Percentiles rank a stretch among this genome's conserved stretches.
Evolutionary conservation across 2,797 vertebrate genomes (phyloP).

Genomic region (Otus scops): DNA sequence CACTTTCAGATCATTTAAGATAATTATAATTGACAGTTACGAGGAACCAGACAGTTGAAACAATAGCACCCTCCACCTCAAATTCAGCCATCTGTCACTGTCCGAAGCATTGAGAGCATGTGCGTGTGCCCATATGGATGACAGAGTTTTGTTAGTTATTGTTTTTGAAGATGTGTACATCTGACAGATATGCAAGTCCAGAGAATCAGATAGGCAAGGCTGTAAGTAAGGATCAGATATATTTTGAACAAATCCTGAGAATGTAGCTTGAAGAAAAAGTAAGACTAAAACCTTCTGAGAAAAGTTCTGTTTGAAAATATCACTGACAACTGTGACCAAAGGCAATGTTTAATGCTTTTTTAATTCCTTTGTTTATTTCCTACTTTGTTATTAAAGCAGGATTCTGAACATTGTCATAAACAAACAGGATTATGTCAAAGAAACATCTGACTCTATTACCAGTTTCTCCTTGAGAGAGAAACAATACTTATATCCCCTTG

Average conservation of each 20-base stretch:
- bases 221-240: not conserved
- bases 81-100: not conserved
- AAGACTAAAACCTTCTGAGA: not conserved
- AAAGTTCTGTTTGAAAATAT: not conserved
- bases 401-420: not conserved
- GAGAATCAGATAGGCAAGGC: not conserved
- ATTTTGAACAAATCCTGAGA: not conserved
- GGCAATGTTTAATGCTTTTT: not conserved
- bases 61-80: not conserved
- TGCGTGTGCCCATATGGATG: not conserved
- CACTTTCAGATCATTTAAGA: not conserved
- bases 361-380: not conserved
- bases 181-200: not conserved
- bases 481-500: not conserved
- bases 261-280: not conserved
- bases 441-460: not conserved
- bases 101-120: not conserved
- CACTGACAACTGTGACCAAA: not conserved
- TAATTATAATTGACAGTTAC: rapidly evolving
- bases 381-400: not conserved
- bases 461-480: not conserved
- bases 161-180: not conserved
- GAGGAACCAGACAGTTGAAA: not conserved
- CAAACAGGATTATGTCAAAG: not conserved
- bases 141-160: not conserved